Percentiles rank a stretch among this genome's conserved stretches.
Conservation (phyloP, 2,888 invertebrate species). For the Arge pagana region DNA sequence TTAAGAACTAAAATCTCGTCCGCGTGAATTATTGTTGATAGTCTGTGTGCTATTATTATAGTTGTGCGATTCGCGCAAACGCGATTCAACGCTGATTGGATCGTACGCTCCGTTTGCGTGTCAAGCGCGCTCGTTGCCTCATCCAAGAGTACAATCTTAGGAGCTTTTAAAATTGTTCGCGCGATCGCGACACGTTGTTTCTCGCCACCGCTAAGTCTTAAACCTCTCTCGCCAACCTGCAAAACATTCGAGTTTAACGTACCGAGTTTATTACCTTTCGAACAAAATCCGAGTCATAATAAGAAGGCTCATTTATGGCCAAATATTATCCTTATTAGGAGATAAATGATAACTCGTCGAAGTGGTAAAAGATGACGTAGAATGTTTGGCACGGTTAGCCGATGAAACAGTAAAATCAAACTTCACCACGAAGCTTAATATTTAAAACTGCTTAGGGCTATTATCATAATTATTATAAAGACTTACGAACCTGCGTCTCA, state of each 20-base stretch:
- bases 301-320: too few relatives aligned
- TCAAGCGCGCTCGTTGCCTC: slow-evolving; percentile 96
- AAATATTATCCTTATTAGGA: too few relatives aligned
- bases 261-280: not conserved
- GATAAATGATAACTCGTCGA: too few relatives aligned
- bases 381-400: too few relatives aligned
- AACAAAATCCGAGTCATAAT: not conserved
- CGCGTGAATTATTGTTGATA: slow-evolving; percentile 93
- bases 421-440: too few relatives aligned
- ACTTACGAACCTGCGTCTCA: slow-evolving; percentile 71
- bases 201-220: slow-evolving; percentile 95
- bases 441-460: too few relatives aligned
- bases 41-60: slow-evolving; percentile 89
- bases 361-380: not conserved
- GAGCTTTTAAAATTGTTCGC: slow-evolving; percentile 89
- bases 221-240: slow-evolving; percentile 91
- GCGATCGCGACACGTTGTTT: slow-evolving; percentile 98
- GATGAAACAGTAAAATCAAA: too few relatives aligned
- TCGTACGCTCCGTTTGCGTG: slow-evolving; percentile 85
- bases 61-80: slow-evolving; percentile 89
- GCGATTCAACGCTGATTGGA: slow-evolving; percentile 68
- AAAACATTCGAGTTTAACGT: too few relatives aligned
- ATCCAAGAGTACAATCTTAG: slow-evolving; percentile 87
- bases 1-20: slow-evolving; percentile 92
- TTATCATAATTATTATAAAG: too few relatives aligned